Base-by-base conservation (phyloP, 1,140 invertebrate species). In the Coelopa frigida region DNA sequence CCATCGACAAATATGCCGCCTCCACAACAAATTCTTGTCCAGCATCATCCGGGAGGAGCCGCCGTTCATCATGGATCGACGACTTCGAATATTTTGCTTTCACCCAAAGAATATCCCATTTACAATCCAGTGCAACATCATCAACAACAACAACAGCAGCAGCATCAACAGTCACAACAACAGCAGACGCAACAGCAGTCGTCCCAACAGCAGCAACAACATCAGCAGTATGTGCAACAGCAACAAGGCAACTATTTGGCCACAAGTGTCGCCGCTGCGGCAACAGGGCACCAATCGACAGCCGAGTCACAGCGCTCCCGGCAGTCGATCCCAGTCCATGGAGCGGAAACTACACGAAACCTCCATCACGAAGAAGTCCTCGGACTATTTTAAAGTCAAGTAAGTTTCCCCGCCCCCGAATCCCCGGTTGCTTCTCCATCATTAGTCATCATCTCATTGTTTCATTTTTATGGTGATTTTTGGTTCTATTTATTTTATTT, bases 301-400 rank as follows among this genome's bases (percentile, higher is more conserved):
- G 29, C 33, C 15, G 33, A 33, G 42, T 26, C 53, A 62, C 18
- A 66, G 62, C 41, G 61, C 62, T 5, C 61, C 62, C 5, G 56
- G 51, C 27, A 65, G 58, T 42, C 58, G 63, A 32, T 43, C 63
- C 4, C 50, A 59, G 5, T 66, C 62, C 5, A 40, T 67, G 31
- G 63, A 67, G 22, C 58, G 63, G 8, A 67, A 67, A 26, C 52
- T 57, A 18, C 35, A 51, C 24, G 46, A 49, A 35, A 32, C 43
- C n/a, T 39, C 44, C 23, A 44, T 52, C 6, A 39, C 38, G 41
- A 41, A 35, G 2, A 46, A 52, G 41, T 33, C 17, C 18, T 36
- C 38, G 20, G 46, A 37, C 6, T 39, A 45, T 23, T 52, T 33
- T 44, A 43, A 44, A 44, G 42, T 49, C 35, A 49, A 44, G 48